These are phyloP conservation scores for Alouatta palliata DNA, from an alignment of 2,113 vertebrate genomes.

Conservation along the genomic window DNA sequence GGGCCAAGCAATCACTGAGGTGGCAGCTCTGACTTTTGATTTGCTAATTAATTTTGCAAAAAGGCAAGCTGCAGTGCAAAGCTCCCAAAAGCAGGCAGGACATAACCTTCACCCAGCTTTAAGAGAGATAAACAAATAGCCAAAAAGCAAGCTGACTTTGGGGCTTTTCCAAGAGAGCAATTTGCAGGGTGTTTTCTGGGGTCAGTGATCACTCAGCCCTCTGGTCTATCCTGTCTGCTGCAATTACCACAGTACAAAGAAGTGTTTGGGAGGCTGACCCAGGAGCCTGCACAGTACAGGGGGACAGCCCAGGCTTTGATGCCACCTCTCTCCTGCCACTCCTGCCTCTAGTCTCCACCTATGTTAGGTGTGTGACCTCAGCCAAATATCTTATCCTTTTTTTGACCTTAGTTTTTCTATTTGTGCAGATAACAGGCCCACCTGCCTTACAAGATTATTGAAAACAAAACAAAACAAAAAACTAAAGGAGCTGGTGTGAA, in stretches of 20 bases:
- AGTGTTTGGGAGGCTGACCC: background rate
- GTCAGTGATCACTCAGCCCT: conserved; percentile 3
- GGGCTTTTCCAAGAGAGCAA: conserved; percentile 53
- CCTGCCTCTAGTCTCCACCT: background rate
- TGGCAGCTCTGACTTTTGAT: conserved; percentile 50
- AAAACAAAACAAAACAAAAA: background rate
- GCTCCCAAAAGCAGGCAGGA: conserved; percentile 22
- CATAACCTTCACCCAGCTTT: conserved; percentile 29
- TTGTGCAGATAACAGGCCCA: background rate
- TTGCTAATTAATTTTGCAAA: conserved; percentile 67
- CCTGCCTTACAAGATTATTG: background rate
- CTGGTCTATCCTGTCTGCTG: background rate
- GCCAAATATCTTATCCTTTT: background rate
- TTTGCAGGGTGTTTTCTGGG: conserved; percentile 38
- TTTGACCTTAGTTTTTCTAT: background rate
- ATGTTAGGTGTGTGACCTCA: background rate
- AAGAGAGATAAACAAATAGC: conserved; percentile 34
- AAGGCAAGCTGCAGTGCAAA: conserved; percentile 38
- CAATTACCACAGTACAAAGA: background rate
- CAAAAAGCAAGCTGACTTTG: conserved; percentile 37
- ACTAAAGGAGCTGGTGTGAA: background rate
- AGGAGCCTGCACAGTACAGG: rapidly evolving
- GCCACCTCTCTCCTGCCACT: background rate
- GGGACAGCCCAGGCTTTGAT: background rate
- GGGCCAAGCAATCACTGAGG: background rate